Base-by-base conservation (phyloP, 2,797 vertebrate genomes). In the Manis pentadactyla region DNA sequence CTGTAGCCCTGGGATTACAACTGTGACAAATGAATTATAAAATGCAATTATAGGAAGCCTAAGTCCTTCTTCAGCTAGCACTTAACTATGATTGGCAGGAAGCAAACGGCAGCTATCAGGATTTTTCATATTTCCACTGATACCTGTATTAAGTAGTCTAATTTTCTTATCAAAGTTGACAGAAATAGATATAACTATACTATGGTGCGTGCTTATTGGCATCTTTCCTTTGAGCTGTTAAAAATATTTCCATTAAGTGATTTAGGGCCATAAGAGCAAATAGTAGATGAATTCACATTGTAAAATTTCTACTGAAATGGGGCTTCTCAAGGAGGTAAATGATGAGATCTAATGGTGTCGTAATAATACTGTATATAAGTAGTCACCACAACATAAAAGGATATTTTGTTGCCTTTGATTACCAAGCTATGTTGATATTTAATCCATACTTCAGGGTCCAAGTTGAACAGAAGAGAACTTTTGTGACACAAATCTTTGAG, bases 381-480 rank as follows among this genome's bases (percentile, higher is more conserved):
- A 87, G 10, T 51, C 93, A 21, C 21, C 73, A 78, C 37, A 46
- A 64, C 7, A 53, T 66, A 34, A 87, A 93, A 93, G 2, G 87
- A 49, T 82, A 83, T 90, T 83, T 74, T 95, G 11, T 90, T 89
- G 69, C 34, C 57, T 96, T 87, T 94, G 39, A 39, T 37, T 95
- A 53, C 2, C 27, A 94, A 83, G 21, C 61, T 17, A 27, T 27
- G 7, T 37, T 74, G 19, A 71, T 75, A n/a, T 75, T 85, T 95
- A 59, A 25, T 55, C 25, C 92, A 53, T 0, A 51, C 9, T 61
- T 91, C 69, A 57, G 23, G 90, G 55, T 69, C 34, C 53, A 39
- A 53, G 23, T 31, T 78, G 64, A 87, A 96, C 39, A 95, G 83
- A 77, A 74, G n/a, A 87, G 31, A 64, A 96, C 68, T 94, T 94